These are phyloP conservation scores for Idaea aversata DNA, from an alignment of 2,888 invertebrate genomes.

Conservation along the genomic window DNA sequence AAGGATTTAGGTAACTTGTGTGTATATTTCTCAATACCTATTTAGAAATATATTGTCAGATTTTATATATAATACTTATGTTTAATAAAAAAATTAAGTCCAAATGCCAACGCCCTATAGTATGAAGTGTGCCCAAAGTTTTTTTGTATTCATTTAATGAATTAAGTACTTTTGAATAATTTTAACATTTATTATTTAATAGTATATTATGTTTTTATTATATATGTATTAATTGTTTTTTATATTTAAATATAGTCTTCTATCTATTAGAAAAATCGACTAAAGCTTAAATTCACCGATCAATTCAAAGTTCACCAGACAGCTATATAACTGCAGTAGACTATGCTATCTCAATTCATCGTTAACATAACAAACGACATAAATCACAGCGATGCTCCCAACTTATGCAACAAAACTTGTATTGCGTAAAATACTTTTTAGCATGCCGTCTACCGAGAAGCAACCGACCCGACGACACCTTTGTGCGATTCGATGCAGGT, in stretches of 20 bases:
- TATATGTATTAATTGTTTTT: no score
- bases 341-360: conserved; percentile 21
- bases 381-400: conserved; percentile 48
- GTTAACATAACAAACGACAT: conserved; percentile 42
- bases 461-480: conserved; percentile 65
- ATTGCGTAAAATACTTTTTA: conserved; percentile 73
- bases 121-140: no score
- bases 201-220: no score
- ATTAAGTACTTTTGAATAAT: no score
- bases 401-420: conserved; percentile 49
- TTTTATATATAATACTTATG: not conserved
- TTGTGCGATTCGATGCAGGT: conserved; percentile 47
- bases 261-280: no score
- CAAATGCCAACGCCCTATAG: no score
- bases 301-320: no score
- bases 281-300: no score
- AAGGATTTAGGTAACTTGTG: not conserved
- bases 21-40: not conserved
- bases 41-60: not conserved
- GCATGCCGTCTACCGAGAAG: conserved; percentile 67
- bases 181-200: no score
- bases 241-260: no score
- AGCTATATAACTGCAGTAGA: not conserved
- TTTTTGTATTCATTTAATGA: no score
- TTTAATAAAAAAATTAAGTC: no score